These are phyloP conservation scores for Takifugu ocellatus DNA, from an alignment of 2,797 vertebrate genomes.

Conservation along the genomic window DNA sequence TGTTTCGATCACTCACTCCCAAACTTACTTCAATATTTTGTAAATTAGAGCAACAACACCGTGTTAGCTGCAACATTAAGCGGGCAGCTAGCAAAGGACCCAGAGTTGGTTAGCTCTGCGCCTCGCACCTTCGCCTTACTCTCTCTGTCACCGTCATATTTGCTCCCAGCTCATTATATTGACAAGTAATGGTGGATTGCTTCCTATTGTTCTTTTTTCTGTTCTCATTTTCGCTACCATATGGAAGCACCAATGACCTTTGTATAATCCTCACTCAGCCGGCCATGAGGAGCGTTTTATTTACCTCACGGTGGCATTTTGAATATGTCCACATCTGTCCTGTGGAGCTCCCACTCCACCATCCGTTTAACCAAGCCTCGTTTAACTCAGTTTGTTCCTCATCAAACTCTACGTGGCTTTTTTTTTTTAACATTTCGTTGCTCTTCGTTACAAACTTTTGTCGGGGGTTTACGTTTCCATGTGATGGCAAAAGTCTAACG, in stretches of 20 bases:
- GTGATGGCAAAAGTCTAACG: no score
- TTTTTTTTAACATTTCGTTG: no score
- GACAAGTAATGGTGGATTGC: constrained; percentile 4
- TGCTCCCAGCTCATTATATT: constrained; percentile 41
- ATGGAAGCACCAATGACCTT: constrained; percentile 58
- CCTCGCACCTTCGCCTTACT: constrained; percentile 5
- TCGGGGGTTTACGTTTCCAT: no score
- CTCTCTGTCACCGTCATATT: constrained; percentile 33
- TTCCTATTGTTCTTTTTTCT: constrained; percentile 21
- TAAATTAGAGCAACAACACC: no score
- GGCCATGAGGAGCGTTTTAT: constrained; percentile 67
- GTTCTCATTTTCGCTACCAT: constrained; percentile 49
- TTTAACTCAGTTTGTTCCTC: constrained; percentile 2
- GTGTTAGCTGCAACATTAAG: no score
- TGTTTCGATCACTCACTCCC: no score
- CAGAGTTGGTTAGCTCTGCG: constrained; percentile 12
- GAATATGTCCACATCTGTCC: constrained; percentile 32
- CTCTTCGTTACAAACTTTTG: no score
- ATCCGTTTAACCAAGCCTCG: neutral
- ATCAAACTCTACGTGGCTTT: neutral
- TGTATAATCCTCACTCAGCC: constrained; percentile 64
- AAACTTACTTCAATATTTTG: no score
- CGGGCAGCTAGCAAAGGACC: no score
- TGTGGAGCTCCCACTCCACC: constrained; percentile 38
- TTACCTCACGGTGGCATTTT: constrained; percentile 59